Percentiles rank a stretch among this genome's conserved stretches.
Conservation (phyloP, 2,888 invertebrate species). For the Aspidiotus destructor region DNA sequence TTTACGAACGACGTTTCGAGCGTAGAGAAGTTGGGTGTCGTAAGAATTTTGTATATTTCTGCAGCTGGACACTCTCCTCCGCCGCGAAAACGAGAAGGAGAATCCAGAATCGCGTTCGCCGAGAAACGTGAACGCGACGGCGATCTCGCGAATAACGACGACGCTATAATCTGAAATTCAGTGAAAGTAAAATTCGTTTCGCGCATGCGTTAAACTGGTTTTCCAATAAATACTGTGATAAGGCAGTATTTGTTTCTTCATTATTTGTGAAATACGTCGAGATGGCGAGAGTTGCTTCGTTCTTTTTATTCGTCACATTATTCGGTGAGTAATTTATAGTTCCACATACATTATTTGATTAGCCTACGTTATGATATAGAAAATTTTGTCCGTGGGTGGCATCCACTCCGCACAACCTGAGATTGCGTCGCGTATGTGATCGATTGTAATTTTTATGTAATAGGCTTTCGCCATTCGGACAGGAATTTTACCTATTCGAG, state of each 20-base stretch:
- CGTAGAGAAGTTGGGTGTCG: conserved; percentile 6
- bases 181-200: conserved; percentile 31
- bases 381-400: not conserved
- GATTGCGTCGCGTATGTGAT: too few relatives aligned
- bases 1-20: conserved; percentile 14
- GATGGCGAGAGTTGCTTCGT: conserved; percentile 29
- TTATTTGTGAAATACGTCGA: conserved; percentile 25
- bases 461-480: too few relatives aligned
- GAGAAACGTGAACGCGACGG: not conserved
- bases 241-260: conserved; percentile 26
- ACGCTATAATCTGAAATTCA: conserved; percentile 11
- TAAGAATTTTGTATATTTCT: not conserved
- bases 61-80: not conserved
- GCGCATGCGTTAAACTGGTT: conserved; percentile 31
- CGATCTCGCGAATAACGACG: not conserved
- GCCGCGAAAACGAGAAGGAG: not conserved
- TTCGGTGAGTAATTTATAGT: conserved; percentile 21
- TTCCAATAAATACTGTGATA: conserved; percentile 26
- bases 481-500: too few relatives aligned
- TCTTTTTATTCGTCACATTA: conserved; percentile 21
- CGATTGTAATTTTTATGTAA: too few relatives aligned
- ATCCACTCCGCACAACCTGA: too few relatives aligned
- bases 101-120: not conserved
- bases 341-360: not conserved
- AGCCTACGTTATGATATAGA: conserved; percentile 8